Evolutionary conservation across 1,140 invertebrate genomes (phyloP), one percentile per base, ranked within the genome.

Genomic region (Drosophila busckii): DNA sequence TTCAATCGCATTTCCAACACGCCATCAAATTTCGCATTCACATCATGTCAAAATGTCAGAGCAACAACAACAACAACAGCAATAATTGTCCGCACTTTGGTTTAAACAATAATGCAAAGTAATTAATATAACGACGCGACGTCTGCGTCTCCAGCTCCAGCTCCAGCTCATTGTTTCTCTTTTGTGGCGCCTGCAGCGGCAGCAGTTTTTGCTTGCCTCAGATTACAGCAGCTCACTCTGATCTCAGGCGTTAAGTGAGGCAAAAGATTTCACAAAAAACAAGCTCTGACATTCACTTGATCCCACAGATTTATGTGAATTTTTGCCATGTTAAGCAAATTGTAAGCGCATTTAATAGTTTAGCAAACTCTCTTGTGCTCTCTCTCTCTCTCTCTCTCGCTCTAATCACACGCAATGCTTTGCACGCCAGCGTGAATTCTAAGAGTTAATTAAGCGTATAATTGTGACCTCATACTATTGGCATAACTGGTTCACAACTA

Each of bases 41-140:
- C 26, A 55, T 26, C 54, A 48, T 55, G 60, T 70, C 55, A 58
- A 54, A 53, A 56, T 45, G 56, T 41, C 46, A 54, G 38, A 28
- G 31, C 35, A 44, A 12, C 32, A 13, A 16, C 34, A 17, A 26
- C 17, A 46, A 15, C 9, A 46, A 19, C 12, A 42, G 67, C 68
- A 42, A 46, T 28, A 44, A 46, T 45, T 44, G 31, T 29, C 53
- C 68, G 62, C 71, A 80, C 38, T 64, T 56, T 44, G 34, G 42
- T 78, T 78, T 59, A 68, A 53, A 53, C 53, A 71, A 71, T 80
- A 73, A 82, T 64, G 73, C 73, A 60, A 50, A 73, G 75, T 73
- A 80, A 80, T 80, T 80, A 80, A 80, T 80, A 80, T 41, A 49
- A 55, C 62, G 23, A 40, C 32, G 41, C 13, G 38, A 59, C 22